Base-by-base conservation (phyloP, 2,113 vertebrate species). In the Fregetta grallaria region DNA sequence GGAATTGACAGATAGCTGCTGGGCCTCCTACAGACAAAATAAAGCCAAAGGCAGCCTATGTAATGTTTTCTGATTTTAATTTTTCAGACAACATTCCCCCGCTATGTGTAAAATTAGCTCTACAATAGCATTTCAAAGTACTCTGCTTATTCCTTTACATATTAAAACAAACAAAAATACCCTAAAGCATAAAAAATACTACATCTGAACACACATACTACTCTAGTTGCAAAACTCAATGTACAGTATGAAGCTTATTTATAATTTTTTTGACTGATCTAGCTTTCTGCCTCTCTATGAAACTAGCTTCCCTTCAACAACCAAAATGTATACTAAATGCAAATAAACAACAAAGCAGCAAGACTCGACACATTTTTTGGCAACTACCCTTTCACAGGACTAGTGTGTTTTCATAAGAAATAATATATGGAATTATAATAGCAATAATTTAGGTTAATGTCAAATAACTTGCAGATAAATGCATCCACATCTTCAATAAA, bases 371-470 rank as follows among this genome's bases (percentile, higher is more conserved):
- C 26, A 23, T 79, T 84, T 95, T 81, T 92, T 84, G 94, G 91
- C 89, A 94, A 88, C 80, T 94, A 91, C 47, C 85, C 75, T 96
- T 97, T 97, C 94, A 97, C 86, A 97, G 96, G 94, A 95, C 97
- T 98, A 97, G 91, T 94, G 91, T 97, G 86, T 96, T 93, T 96
- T 88, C 96, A 80, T 96, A 97, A 96, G 96, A 97, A 97, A 97
- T 96, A 97, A 94, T 59, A 96, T 50, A 96, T 50, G 94, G 94
- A 97, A 92, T 91, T 96, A 96, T 82, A 97, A 96, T 87, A 98
- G 79, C 93, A 97, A 98, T 98, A 97, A 97, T 94, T 98, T 98
- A 97, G 88, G 79, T 59, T 94, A 96, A 96, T 88, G 91, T 95
- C 94, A 96, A 93, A 97, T 73, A 97, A 92, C 70, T 91, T 97